These are phyloP conservation scores for Desmophyllum pertusum DNA, from an alignment of 92 coral and sea anemone genomes.

Conservation along the genomic window DNA sequence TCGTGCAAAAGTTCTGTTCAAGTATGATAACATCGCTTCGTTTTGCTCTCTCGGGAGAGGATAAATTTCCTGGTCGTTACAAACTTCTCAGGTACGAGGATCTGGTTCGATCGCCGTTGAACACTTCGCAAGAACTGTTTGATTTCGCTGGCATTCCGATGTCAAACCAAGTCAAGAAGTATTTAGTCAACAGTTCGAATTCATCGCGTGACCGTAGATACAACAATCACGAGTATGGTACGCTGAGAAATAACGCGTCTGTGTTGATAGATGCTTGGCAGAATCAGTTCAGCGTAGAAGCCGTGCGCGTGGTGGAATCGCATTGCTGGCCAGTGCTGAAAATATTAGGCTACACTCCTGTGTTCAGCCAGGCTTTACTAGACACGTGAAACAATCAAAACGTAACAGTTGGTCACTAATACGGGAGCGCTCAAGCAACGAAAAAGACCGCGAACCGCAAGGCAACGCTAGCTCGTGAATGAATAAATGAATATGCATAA, in stretches of 20 bases:
- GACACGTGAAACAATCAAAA: neutral
- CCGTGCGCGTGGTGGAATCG: conserved; percentile 59
- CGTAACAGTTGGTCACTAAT: neutral
- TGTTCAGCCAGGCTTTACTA: conserved; percentile 17
- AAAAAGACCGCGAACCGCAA: no score
- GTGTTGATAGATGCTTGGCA: conserved; percentile 70
- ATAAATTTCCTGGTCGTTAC: conserved; percentile 44
- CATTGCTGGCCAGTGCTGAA: conserved; percentile 75
- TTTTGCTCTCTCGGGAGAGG: conserved; percentile 66
- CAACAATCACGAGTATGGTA: conserved; percentile 47
- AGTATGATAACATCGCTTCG: conserved; percentile 60
- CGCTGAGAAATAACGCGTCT: conserved; percentile 62
- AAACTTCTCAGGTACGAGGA: conserved; percentile 79
- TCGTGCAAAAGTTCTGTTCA: conserved; percentile 66
- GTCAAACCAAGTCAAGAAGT: conserved; percentile 43
- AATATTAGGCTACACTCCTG: conserved; percentile 46
- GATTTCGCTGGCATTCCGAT: conserved; percentile 62
- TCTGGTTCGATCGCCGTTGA: conserved; percentile 48
- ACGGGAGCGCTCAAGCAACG: neutral
- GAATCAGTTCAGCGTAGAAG: conserved; percentile 35
- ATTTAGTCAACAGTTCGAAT: conserved; percentile 47
- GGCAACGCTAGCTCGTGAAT: no score
- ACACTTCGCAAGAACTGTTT: conserved; percentile 55
- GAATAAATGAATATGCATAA: no score
- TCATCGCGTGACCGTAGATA: neutral